A percentile compares a stretch with the other conserved stretches of the same genome.
These are phyloP conservation scores for Collichthys lucidus DNA, from an alignment of 2,113 vertebrate genomes.

Conservation along the genomic window DNA sequence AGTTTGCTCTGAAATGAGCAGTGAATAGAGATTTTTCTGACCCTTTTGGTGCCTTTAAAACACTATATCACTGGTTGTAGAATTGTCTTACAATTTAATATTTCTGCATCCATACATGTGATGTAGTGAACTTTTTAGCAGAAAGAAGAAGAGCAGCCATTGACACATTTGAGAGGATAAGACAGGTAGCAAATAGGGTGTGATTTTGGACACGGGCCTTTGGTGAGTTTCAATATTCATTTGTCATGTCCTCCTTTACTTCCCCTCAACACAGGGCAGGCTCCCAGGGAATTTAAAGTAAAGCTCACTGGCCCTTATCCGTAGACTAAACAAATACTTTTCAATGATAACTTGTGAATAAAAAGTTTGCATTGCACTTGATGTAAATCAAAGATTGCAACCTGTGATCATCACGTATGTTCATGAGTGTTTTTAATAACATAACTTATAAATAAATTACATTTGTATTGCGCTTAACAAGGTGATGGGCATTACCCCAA, in stretches of 20 bases:
- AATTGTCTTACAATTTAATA: neutral
- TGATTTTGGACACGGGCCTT: neutral
- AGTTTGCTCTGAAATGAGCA: neutral
- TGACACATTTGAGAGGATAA: neutral
- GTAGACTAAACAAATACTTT: neutral
- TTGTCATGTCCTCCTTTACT: conserved; percentile 20
- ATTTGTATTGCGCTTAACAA: neutral
- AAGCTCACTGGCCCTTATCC: neutral
- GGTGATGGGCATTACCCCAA: neutral
- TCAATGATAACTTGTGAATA: neutral
- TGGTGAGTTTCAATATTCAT: neutral
- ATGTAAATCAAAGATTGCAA: neutral
- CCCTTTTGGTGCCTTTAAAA: conserved; percentile 8
- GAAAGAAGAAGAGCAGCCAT: neutral
- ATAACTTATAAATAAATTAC: neutral
- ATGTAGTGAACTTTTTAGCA: neutral
- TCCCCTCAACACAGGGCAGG: neutral
- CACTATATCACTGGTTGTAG: conserved; percentile 3
- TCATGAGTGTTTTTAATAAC: neutral
- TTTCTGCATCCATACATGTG: neutral
- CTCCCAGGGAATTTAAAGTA: neutral
- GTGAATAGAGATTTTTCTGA: neutral
- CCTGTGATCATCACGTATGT: neutral
- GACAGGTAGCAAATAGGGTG: neutral
- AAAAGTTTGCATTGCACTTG: neutral